Conservation (phyloP, 2,113 vertebrate genomes). For the Phodopus roborovskii region DNA sequence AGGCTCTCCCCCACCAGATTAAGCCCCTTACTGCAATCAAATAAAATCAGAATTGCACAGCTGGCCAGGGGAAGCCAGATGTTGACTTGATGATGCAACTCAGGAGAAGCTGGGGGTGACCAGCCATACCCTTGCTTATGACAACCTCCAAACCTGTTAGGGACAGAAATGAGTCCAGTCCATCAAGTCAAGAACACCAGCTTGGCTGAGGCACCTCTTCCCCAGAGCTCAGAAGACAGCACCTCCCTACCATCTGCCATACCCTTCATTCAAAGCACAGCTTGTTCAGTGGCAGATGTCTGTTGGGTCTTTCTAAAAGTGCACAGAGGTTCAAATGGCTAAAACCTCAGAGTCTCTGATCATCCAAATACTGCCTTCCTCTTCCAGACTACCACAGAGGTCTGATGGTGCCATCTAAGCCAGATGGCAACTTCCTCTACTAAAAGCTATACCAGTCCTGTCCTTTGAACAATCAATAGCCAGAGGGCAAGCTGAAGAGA, state of each 20-base stretch:
- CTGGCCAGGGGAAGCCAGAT: conserved; percentile 62
- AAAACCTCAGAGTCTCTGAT: conserved; percentile 39
- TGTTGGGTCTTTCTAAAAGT: not conserved
- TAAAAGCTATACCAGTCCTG: not conserved
- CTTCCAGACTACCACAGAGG: not conserved
- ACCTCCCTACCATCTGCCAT: not conserved
- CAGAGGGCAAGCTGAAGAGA: not conserved
- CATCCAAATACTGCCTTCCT: not conserved
- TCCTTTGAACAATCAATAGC: not conserved
- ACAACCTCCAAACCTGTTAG: not conserved
- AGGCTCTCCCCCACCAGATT: conserved; percentile 34
- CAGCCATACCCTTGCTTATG: not conserved
- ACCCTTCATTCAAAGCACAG: not conserved
- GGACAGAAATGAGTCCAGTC: not conserved
- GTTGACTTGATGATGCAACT: conserved; percentile 54
- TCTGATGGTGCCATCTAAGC: not conserved
- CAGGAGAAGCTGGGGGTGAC: not conserved
- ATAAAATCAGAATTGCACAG: conserved; percentile 73
- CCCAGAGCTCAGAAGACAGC: not conserved
- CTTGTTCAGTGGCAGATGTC: not conserved
- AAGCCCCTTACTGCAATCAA: conserved; percentile 71
- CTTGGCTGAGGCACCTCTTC: not conserved
- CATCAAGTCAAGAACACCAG: not conserved
- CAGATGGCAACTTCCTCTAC: not conserved
- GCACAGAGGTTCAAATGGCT: not conserved